Base-by-base conservation (phyloP, 1,140 invertebrate genomes). In the Drosophila albomicans region DNA sequence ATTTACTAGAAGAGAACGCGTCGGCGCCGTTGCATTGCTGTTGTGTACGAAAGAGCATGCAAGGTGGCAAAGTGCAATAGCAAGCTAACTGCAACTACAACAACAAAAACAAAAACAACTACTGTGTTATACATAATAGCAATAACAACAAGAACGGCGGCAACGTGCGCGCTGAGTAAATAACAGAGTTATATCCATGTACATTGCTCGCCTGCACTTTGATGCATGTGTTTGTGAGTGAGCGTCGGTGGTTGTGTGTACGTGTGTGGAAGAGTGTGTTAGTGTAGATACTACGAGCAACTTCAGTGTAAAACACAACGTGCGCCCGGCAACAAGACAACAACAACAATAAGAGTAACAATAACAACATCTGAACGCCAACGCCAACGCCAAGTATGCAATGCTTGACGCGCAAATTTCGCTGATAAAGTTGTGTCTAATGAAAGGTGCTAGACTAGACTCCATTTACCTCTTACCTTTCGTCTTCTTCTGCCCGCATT, bases 151-250 rank as follows among this genome's bases (percentile, higher is more conserved):
- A 67, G 62, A 79, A 65, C 41, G 66, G 48, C 66, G 73, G 80
- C 82, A 82, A 84, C 84, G 84, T 89, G 84, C 84, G 61, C 87
- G 85, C 77, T 75, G 70, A 73, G 54, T 87, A 86, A 87, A 82
- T 80, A 85, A 80, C 73, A 58, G 63, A 62, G 43, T 59, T 75
- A 46, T 61, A 58, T 78, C 13, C 41, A 63, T 81, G 61, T 63
- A 28, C 41, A 43, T 32, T 45, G 10, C 25, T 8, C 32, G 11
- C 54, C 45, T 85, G 77, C 67, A 52, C 59, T 13, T 57, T 38
- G 57, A 32, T 54, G n/a, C 64, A n/a, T 61, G 57, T 62, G 66
- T 54, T 32, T 51, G 13, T 61, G 45, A 1, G 49, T 48, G 20
- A 43, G 59, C 16, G 48, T 15, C 10, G 51, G 43, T 64, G 32